These are phyloP conservation scores for Syrphus vitripennis DNA, from an alignment of 2,888 invertebrate species.

Conservation along the genomic window DNA sequence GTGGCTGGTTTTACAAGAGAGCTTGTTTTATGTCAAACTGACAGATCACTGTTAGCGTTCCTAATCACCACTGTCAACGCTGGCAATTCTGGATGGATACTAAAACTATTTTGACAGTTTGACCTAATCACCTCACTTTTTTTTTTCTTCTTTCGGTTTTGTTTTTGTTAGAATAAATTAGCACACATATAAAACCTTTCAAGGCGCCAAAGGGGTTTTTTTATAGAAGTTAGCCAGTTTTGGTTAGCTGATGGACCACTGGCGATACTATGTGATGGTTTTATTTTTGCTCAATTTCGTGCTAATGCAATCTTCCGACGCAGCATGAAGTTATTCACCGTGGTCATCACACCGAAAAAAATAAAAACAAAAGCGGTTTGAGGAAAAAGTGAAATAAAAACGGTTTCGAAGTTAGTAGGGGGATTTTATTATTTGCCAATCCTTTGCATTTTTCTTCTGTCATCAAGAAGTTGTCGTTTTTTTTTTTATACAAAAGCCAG, in stretches of 20 bases:
- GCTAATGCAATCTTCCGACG: conserved; percentile 63
- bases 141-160: not conserved
- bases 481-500: conserved; percentile 38
- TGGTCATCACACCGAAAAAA: conserved; percentile 36
- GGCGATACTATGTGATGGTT: conserved; percentile 30
- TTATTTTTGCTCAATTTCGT: conserved; percentile 46
- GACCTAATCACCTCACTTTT: conserved; percentile 62
- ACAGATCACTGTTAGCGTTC: conserved; percentile 63
- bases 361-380: conserved; percentile 11
- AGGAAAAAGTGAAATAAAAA: conserved; percentile 60
- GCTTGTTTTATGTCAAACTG: conserved; percentile 7
- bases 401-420: conserved; percentile 32
- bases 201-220: conserved; percentile 50
- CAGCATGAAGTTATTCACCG: conserved; percentile 21
- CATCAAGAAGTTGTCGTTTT: conserved; percentile 48
- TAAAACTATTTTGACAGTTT: conserved; percentile 66
- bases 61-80: conserved; percentile 65
- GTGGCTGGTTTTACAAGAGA: not conserved
- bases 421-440: conserved; percentile 66
- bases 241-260: not conserved
- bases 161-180: not conserved
- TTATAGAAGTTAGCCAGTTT: conserved; percentile 13
- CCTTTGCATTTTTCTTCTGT: conserved; percentile 60
- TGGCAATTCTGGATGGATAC: conserved; percentile 30
- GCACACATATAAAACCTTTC: conserved; percentile 44